Conservation (phyloP, 2,113 vertebrate species). For the Ammodytes dubius region DNA sequence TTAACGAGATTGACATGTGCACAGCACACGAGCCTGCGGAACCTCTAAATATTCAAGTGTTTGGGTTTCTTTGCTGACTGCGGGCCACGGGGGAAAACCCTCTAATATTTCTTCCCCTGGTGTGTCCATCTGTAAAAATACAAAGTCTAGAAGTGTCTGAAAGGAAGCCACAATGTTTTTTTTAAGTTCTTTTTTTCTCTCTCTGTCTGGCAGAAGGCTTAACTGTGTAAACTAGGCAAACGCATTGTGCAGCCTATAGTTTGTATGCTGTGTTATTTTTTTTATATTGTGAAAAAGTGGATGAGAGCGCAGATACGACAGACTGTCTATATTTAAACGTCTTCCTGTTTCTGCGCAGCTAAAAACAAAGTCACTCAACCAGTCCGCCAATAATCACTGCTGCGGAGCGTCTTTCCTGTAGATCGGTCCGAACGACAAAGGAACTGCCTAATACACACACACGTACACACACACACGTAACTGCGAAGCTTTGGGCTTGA, state of each 20-base stretch:
- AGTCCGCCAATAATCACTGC: not conserved
- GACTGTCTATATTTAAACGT: conserved; percentile 77
- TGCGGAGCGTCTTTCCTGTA: conserved; percentile 5
- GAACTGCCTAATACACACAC: not conserved
- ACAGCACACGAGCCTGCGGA: not conserved
- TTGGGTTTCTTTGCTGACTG: not conserved
- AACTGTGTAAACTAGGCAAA: not conserved
- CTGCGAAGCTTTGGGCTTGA: not conserved
- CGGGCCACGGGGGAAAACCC: not conserved
- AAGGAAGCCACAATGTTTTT: not conserved
- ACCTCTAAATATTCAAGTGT: not conserved
- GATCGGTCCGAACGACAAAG: not conserved
- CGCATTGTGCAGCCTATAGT: not conserved
- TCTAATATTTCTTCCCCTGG: not conserved
- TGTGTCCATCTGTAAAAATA: not conserved
- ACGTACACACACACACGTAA: not conserved
- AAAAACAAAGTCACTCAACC: conserved; percentile 68
- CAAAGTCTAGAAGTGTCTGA: not conserved
- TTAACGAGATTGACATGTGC: not conserved
- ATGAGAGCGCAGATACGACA: conserved; percentile 74
- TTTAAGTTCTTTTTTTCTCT: not conserved
- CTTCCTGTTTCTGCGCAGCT: conserved; percentile 38
- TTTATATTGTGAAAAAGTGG: not conserved
- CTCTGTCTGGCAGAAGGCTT: not conserved
- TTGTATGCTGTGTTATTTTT: not conserved